Percentiles rank a stretch among this genome's conserved stretches.
Conservation (phyloP, 1,140 invertebrate genomes). For the Sesamia nonagrioides region DNA sequence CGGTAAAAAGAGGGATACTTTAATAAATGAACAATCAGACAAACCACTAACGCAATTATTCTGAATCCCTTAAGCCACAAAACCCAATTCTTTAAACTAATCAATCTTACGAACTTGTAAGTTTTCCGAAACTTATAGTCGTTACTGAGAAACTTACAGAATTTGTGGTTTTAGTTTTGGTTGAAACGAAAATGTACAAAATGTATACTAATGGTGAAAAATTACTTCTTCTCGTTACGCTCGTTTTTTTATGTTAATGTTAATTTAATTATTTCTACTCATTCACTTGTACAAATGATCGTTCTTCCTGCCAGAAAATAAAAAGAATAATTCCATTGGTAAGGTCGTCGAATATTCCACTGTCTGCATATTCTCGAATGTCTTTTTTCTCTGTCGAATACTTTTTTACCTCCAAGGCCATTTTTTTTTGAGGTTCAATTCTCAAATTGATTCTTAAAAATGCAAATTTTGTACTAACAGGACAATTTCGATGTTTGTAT, state of each 20-base stretch:
- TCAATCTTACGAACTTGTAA: constrained; percentile 34
- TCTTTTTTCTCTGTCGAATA: background rate
- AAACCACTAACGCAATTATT: constrained; percentile 19
- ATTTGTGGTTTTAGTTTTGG: constrained; percentile 29
- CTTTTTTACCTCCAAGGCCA: background rate
- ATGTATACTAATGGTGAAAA: constrained; percentile 28
- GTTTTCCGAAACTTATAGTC: constrained; percentile 27
- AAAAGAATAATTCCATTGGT: background rate
- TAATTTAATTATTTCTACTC: background rate
- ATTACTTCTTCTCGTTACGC: constrained; percentile 22
- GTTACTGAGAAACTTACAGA: constrained; percentile 38
- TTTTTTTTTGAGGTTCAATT: background rate
- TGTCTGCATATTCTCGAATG: constrained; percentile 1
- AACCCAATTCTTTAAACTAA: constrained; percentile 34
- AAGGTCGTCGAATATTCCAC: background rate
- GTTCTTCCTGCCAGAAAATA: background rate
- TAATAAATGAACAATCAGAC: background rate
- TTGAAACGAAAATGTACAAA: constrained; percentile 3
- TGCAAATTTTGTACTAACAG: background rate
- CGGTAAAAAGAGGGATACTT: background rate
- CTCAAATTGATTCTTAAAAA: background rate
- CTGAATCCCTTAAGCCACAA: constrained; percentile 12
- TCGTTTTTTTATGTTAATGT: constrained; percentile 3
- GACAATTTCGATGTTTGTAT: background rate
- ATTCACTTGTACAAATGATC: background rate